Evolutionary conservation across 2,888 invertebrate genomes (phyloP), one percentile per base, ranked within the genome.

Genomic region (Falcaria lacertinaria): DNA sequence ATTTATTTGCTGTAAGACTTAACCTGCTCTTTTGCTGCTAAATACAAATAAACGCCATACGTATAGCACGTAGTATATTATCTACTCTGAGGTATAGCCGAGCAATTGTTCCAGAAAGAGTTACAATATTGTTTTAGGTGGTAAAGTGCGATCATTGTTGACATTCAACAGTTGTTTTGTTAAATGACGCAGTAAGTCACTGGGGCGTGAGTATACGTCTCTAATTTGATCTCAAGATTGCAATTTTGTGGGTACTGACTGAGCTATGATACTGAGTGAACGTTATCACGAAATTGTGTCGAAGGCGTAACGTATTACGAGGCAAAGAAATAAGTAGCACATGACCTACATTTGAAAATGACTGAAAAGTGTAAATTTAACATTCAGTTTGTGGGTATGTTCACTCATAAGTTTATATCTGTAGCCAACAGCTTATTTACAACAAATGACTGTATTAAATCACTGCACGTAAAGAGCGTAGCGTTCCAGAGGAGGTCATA

Each of bases 131-230:
- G 22, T 37, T 37, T 25, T 37, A 37, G 37, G 15, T 37, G 43
- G n/a, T 32, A 38, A 38, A 34, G 19, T 34, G 38, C 15, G 11
- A 34, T 43, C 38, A 15, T 39, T 39, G 38, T 38, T 33, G 37
- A 37, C 22, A 22, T 14, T 22, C 25, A 8, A 37, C 25, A 37
- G 14, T 37, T 37, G 37, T 37, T 37, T 37, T 37, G 25, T 22
- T 37, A 36, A 11, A 37, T 37, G 37, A 37, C 37, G 37, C 37
- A 37, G 22, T 37, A 22, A 22, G 8, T 15, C 15, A 4, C 14
- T 8, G 8, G 28, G 7, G 3, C 4, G 19, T 19, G 5, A 4
- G 19, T 3, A 28, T 11, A 28, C 28, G 28, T 28, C 28, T 28
- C 28, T 11, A 28, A 11, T 28, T 28, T 28, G 28, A 11, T 11